Evolutionary conservation across 2,888 invertebrate species (phyloP).

Genomic region (Caenorhabditis macrosperma): DNA sequence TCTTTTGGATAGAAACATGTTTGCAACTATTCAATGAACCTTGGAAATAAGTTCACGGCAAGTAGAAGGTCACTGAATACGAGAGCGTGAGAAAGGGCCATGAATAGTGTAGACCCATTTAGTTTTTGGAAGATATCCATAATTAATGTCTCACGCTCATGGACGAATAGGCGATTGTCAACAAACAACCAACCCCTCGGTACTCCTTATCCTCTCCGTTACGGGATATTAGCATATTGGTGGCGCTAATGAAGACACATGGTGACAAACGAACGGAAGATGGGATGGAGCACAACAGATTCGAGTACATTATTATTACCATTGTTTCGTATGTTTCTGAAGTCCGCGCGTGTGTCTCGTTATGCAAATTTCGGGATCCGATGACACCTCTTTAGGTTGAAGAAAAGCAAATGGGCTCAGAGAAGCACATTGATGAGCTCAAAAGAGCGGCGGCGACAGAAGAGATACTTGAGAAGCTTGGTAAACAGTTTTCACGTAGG

Average conservation of each 20-base stretch:
- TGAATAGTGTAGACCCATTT: neutral
- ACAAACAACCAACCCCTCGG: neutral
- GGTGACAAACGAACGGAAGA: constrained; percentile 22
- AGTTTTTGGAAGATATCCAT: constrained; percentile 41
- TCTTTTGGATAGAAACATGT: neutral
- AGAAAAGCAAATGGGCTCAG: constrained; percentile 49
- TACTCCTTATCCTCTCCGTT: neutral
- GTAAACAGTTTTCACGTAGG: constrained; percentile 28
- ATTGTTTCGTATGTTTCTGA: constrained; percentile 31
- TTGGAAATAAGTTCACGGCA: constrained; percentile 7
- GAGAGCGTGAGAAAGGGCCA: constrained; percentile 38
- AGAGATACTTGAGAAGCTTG: constrained; percentile 36
- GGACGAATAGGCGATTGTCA: neutral
- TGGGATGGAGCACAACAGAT: constrained; percentile 32
- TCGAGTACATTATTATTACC: constrained; percentile 51
- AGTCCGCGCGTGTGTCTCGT: constrained; percentile 24
- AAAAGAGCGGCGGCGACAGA: neutral
- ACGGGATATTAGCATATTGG: constrained; percentile 50
- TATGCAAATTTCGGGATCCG: constrained; percentile 56
- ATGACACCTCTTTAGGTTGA: constrained; percentile 51
- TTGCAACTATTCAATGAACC: neutral
- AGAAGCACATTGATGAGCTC: constrained; percentile 29
- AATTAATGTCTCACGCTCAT: constrained; percentile 41
- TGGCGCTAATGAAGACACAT: constrained; percentile 50
- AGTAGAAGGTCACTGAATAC: constrained; percentile 31